These are phyloP conservation scores for Euzophera pinguis DNA, from an alignment of 2,888 invertebrate species.

Conservation along the genomic window DNA sequence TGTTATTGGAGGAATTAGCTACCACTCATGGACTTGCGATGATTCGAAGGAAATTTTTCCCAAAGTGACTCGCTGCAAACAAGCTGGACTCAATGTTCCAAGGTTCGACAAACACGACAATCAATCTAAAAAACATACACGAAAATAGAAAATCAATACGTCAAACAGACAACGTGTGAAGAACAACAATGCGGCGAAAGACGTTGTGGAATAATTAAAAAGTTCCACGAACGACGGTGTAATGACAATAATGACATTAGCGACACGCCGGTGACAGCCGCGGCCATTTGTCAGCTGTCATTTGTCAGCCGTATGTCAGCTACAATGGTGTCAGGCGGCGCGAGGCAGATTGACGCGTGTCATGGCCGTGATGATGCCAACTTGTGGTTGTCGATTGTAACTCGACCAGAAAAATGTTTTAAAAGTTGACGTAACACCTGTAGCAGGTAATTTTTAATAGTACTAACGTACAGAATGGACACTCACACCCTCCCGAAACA, in stretches of 20 bases:
- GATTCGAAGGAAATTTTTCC: too few relatives aligned
- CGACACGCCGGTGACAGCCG: conserved; percentile 44
- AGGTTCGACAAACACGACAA: background rate
- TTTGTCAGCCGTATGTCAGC: conserved; percentile 57
- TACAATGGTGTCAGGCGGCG: conserved; percentile 66
- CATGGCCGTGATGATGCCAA: conserved; percentile 30
- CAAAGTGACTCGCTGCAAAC: too few relatives aligned
- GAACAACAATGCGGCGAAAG: conserved; percentile 25
- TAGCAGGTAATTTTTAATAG: too few relatives aligned
- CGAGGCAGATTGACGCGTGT: conserved; percentile 58
- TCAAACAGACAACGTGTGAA: conserved; percentile 21
- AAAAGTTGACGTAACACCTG: background rate
- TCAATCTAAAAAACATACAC: background rate
- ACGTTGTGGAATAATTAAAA: conserved; percentile 49
- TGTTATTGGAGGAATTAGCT: too few relatives aligned
- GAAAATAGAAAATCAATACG: conserved; percentile 25
- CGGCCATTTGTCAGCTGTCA: conserved; percentile 60
- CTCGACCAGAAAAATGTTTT: conserved; percentile 7
- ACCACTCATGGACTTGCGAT: too few relatives aligned
- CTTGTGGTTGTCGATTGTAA: conserved; percentile 20
- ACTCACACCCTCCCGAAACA: too few relatives aligned
- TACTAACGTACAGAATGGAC: too few relatives aligned
- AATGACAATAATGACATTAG: conserved; percentile 58
- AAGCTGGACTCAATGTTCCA: background rate
- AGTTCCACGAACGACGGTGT: conserved; percentile 53